Evolutionary conservation across 2,797 vertebrate species (phyloP).

Genomic region (Silurus lanzhouensis): DNA sequence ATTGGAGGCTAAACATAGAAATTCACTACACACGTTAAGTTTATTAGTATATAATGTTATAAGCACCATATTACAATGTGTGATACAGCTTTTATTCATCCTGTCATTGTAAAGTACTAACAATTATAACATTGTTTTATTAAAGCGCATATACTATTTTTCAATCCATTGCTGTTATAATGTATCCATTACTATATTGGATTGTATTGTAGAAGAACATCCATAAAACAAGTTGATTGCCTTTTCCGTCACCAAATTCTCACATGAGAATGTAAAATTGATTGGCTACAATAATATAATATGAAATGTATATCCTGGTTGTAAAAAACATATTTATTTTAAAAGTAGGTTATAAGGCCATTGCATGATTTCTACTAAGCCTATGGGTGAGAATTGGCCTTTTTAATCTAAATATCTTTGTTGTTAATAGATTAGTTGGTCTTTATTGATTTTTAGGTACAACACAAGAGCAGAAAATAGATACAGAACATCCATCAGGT

Average conservation of each 20-base stretch:
- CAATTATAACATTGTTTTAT: not conserved
- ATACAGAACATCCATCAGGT: constrained; percentile 5
- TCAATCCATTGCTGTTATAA: not conserved
- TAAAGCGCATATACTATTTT: not conserved
- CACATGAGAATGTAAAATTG: not conserved
- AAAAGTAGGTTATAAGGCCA: not conserved
- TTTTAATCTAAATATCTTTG: not conserved
- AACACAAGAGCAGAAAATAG: constrained; percentile 2
- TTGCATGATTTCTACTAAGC: not conserved
- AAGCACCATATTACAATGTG: not conserved
- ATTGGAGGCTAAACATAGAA: not conserved
- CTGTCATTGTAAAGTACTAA: not conserved
- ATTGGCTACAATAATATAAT: not conserved
- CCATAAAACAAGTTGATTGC: not conserved
- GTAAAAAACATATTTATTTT: not conserved
- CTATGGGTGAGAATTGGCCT: not conserved
- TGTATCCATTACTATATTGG: no score
- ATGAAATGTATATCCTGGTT: not conserved
- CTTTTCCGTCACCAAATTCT: not conserved
- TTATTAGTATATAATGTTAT: no score
- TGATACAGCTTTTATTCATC: not conserved
- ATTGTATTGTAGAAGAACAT: not conserved
- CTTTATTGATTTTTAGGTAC: not conserved
- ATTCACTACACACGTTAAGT: not conserved
- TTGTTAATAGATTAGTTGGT: not conserved